Evolutionary conservation across 2,888 invertebrate genomes (phyloP), one percentile per base, ranked within the genome.

Genomic region (Lasioglossum marginatum): DNA sequence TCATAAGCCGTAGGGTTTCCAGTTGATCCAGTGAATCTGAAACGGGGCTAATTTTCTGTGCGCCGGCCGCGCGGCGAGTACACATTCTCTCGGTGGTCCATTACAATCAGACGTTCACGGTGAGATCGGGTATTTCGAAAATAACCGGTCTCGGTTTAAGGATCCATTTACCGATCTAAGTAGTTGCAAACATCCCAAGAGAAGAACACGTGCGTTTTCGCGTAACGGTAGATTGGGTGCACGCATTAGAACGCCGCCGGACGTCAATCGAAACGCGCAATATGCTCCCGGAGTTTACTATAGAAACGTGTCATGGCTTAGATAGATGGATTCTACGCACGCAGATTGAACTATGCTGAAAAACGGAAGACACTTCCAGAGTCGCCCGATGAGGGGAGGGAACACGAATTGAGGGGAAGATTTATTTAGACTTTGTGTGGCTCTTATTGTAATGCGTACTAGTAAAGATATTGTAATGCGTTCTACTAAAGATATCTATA

Each of bases 181-280:
- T 75, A 63, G 79, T 77, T 60, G 85, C 79, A 81, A 83, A 87
- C 79, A 78, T 81, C 77, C 57, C 70, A 80, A 77, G 16, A 19
- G 78, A 68, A n/a, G 71, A 72, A 80, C 77, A 79, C 74, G 83
- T 79, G 83, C 80, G 77, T 85, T 87, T 52, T n/a, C 19, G 60
- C 52, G 45, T 88, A 89, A 86, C 89, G 90, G 86, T 86, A 81
- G 83, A 81, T 12, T 12, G 12, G 57, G 57, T 57, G 57, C 57
- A 77, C 81, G 82, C 86, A 73, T 85, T 82, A 83, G 70, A 79
- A 79, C 74, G 78, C 76, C 57, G 63, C 34, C n/a, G 57, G 57
- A n/a, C 23, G n/a, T 57, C 10, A n/a, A 57, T 57, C n/a, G 0
- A 27, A 63, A 63, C 31, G 31, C 8, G 63, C 63, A 31, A 63